A percentile compares a stretch with the other conserved stretches of the same genome.
These are phyloP conservation scores for Paracanthobrama guichenoti DNA, from an alignment of 2,113 vertebrate genomes.

Conservation along the genomic window DNA sequence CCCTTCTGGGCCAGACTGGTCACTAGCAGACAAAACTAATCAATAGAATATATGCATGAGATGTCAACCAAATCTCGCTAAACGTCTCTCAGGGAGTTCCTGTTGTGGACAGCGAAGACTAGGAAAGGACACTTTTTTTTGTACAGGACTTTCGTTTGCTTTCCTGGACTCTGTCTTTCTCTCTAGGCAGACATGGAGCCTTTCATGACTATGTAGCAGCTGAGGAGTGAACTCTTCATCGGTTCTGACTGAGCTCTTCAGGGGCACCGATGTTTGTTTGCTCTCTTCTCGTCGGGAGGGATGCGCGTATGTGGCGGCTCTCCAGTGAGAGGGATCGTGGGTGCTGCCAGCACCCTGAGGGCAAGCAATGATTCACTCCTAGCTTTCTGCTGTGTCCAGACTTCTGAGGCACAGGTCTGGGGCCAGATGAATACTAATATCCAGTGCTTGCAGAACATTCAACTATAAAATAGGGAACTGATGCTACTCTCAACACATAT, in stretches of 20 bases:
- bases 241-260: constrained; percentile 35
- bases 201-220: not conserved
- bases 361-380: constrained; percentile 43
- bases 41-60: constrained; percentile 55
- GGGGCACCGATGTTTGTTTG: constrained; percentile 35
- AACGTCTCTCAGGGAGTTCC: not conserved
- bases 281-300: constrained; percentile 38
- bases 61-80: not conserved
- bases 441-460: not conserved
- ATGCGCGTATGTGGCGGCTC: constrained; percentile 19
- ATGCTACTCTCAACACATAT: not conserved
- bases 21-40: constrained; percentile 44
- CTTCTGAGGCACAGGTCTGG: constrained; percentile 31
- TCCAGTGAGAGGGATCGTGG: constrained; percentile 35
- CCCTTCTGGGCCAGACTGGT: constrained; percentile 15
- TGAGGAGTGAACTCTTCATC: constrained; percentile 18
- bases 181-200: not conserved
- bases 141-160: not conserved
- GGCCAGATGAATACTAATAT: constrained; percentile 48
- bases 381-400: constrained; percentile 50
- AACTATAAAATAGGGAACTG: not conserved
- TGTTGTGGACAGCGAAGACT: not conserved
- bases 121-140: constrained; percentile 2
- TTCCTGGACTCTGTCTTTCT: not conserved
- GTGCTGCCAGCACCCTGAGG: constrained; percentile 40